Base-by-base conservation (phyloP, 2,888 invertebrate genomes). In the Balanococcus diminutus region DNA sequence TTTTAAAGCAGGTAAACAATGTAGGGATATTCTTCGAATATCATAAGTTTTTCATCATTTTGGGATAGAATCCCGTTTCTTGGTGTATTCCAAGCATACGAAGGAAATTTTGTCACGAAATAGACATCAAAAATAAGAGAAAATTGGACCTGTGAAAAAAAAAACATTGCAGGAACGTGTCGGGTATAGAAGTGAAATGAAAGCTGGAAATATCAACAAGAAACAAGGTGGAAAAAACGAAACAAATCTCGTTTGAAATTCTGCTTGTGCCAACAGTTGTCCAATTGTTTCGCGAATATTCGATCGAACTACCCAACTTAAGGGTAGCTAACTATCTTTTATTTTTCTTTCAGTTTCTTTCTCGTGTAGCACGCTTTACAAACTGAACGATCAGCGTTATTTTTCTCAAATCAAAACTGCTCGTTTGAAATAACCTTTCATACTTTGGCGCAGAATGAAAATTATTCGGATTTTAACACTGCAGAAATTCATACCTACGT, bases 201-300 rank as follows among this genome's bases (percentile, higher is more conserved):
- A 56, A 56, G 22, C 56, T 56, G 56, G 22, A 56, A 56, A 56
- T 19, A 56, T 56, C 56, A 56, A 56, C 56, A 56, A 56, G 22
- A 56, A 19, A n/a, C n/a, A 22, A 11, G 6, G 22, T 19, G 11
- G 22, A 56, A 67, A 67, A 67, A 67, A 28, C 67, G 14, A 28
- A 67, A 67, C 67, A 67, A 67, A 67, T 67, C 28, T 67, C 67
- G 28, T 67, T 31, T 67, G 67, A 28, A 28, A 67, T 28, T 67
- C 28, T 28, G 5, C 67, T 67, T 67, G 16, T 67, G 28, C 28
- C 67, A 56, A 56, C 56, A 56, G 56, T 56, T 56, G 56, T 56
- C 56, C 56, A 22, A 56, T 56, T 56, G 56, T 56, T 56, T 56
- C 22, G 56, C 56, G 22, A 56, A 56, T 22, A 56, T 56, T 56